Conservation (phyloP, 2,888 invertebrate species). For the Amphimallon solstitiale region DNA sequence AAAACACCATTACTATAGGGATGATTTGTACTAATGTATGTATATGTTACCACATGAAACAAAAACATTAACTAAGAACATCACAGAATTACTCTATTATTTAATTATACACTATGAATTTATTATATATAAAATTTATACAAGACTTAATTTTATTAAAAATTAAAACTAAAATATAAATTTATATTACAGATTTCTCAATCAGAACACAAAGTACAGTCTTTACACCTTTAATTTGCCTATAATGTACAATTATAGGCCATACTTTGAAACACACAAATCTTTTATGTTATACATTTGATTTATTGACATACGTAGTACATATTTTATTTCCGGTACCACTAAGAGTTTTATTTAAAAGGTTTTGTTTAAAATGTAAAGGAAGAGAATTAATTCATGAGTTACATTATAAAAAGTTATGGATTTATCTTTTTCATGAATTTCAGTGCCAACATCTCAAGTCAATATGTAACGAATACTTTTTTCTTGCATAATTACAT, state of each 20-base stretch:
- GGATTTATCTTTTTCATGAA: too few relatives aligned
- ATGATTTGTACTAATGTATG: constrained; percentile 38
- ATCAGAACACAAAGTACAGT: constrained; percentile 39
- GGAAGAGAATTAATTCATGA: too few relatives aligned
- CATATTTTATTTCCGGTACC: constrained; percentile 22
- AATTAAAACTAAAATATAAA: constrained; percentile 40
- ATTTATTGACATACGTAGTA: constrained; percentile 36
- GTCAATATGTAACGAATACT: too few relatives aligned
- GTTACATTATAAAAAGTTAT: too few relatives aligned
- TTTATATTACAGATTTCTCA: constrained; percentile 38
- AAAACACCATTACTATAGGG: constrained; percentile 35
- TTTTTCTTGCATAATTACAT: too few relatives aligned
- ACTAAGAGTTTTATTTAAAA: constrained; percentile 12
- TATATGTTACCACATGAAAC: constrained; percentile 23
- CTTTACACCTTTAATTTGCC: constrained; percentile 36
- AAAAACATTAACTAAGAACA: constrained; percentile 35
- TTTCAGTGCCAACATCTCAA: too few relatives aligned
- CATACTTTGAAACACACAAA: constrained; percentile 30
- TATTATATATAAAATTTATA: constrained; percentile 40
- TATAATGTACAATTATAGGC: constrained; percentile 21
- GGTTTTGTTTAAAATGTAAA: constrained; percentile 5
- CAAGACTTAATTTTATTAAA: constrained; percentile 40
- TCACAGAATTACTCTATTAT: constrained; percentile 42
- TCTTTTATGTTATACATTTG: constrained; percentile 20
- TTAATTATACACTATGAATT: constrained; percentile 34